Conservation (phyloP, 2,113 vertebrate genomes). For the Cnemophilus loriae region DNA sequence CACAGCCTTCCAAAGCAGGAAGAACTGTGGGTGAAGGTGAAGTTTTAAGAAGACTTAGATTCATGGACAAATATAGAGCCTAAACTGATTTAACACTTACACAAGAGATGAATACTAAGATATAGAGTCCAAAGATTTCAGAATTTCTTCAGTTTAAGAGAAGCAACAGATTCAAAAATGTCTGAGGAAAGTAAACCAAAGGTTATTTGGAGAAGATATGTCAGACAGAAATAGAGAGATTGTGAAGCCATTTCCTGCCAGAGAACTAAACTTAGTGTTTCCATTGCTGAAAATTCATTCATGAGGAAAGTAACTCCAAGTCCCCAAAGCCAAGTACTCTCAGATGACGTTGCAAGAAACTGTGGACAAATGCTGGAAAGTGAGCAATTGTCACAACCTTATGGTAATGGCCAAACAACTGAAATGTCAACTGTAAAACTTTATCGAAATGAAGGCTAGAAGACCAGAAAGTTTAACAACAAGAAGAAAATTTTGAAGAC, state of each 20-base stretch:
- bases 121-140: neutral
- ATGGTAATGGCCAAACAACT: neutral
- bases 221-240: neutral
- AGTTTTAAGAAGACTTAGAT: neutral
- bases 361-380: neutral
- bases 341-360: neutral
- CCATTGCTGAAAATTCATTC: neutral
- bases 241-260: neutral
- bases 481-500: neutral
- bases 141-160: neutral
- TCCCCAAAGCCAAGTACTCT: neutral
- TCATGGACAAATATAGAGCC: neutral
- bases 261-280: neutral
- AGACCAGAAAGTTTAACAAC: neutral
- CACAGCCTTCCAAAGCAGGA: neutral
- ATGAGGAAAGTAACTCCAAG: neutral
- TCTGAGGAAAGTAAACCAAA: neutral
- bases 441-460: neutral
- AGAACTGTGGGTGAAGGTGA: neutral
- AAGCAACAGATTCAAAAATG: neutral
- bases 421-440: neutral
- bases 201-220: neutral
- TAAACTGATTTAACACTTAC: conserved; percentile 22
- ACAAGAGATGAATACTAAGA: neutral
- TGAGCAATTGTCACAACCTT: neutral